phyloP scores from a whole-genome alignment of 2,797 vertebrate species.

The Eupleurogrammus muticus region DNA sequence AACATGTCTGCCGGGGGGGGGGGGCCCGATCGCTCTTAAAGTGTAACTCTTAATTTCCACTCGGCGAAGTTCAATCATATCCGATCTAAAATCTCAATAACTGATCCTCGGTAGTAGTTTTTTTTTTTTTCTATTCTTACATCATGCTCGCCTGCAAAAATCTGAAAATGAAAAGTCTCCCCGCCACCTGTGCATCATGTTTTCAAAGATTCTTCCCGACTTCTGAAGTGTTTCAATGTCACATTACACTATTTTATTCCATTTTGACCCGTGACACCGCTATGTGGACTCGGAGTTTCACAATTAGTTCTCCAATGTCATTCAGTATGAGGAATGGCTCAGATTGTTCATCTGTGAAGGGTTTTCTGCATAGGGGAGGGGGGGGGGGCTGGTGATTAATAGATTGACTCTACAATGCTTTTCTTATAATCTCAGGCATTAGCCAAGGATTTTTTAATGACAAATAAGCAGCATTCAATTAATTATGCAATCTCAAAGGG shows the following conservation, averaged over 20 bases:
- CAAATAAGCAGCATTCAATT: slow-evolving; percentile 82
- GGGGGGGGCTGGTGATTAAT: slow-evolving; percentile 73
- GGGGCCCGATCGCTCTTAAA: slow-evolving; percentile 42
- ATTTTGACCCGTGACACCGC: not conserved
- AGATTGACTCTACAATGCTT: slow-evolving; percentile 75
- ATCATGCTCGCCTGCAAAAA: not conserved
- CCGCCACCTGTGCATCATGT: not conserved
- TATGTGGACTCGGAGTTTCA: slow-evolving; percentile 39
- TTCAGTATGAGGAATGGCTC: slow-evolving; percentile 50
- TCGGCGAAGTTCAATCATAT: slow-evolving; percentile 9
- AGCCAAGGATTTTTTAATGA: slow-evolving; percentile 74
- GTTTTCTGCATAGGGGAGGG: slow-evolving; percentile 52
- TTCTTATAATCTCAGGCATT: slow-evolving; percentile 79
- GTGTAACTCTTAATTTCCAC: slow-evolving; percentile 17
- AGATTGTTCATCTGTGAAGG: slow-evolving; percentile 79
- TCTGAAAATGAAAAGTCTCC: not conserved
- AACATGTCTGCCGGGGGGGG: slow-evolving; percentile 53
- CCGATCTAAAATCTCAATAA: slow-evolving; percentile 1
- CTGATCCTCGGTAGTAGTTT: not conserved
- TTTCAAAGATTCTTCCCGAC: no score
- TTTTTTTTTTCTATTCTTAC: not conserved
- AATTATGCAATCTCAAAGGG: slow-evolving; percentile 81
- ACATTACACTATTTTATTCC: not conserved
- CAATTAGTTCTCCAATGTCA: slow-evolving; percentile 58
- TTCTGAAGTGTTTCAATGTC: not conserved